Evolutionary conservation across 2,113 vertebrate genomes (phyloP), one percentile per base, ranked within the genome.

Genomic region (Uria aalge): DNA sequence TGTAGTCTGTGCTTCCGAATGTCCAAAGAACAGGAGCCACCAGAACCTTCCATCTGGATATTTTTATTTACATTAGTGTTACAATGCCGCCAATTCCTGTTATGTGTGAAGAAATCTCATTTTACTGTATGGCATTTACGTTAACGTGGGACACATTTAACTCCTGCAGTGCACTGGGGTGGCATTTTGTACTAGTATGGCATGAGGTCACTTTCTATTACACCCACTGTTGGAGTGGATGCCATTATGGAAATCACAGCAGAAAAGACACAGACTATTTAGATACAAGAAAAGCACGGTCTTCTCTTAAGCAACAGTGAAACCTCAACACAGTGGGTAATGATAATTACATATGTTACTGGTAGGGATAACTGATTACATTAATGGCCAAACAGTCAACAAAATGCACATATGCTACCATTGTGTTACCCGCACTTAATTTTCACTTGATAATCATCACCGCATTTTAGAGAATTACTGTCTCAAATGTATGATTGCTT

Each of bases 41-140:
- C 27, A 21, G 15, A 0, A 45, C 57, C 41, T 80, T 50, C 53
- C 34, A 2, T n/a, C 34, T 17, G 48, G 3, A 1, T 12, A 1
- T 13, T 9, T 40, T 38, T 67, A 7, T 53, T 72, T 27, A 15
- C 24, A 3, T 2, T 23, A 29, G 4, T 4, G 27, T 79, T 26
- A 8, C 17, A 1, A 1, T 36, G 24, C 24, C 48, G 14, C 29
- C 29, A 30, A 1, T 11, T 12, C 13, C 23, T 1, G 0, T 2
- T 7, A 48, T 16, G 11, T 27, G 7, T 23, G 29, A 63, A 64
- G 22, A 77, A 22, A n/a, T 3, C 73, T 59, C 11, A 0, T 10
- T 77, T 15, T 38, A 5, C 11, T 69, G 21, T 8, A 0, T 8
- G 26, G 4, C 3, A 10, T 56, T 38, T 8, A 1, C 27, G 9